Percentiles rank a stretch among this genome's conserved stretches.
phyloP scores from a whole-genome alignment of 2,797 vertebrate genomes.

The Synaphobranchus kaupii region DNA sequence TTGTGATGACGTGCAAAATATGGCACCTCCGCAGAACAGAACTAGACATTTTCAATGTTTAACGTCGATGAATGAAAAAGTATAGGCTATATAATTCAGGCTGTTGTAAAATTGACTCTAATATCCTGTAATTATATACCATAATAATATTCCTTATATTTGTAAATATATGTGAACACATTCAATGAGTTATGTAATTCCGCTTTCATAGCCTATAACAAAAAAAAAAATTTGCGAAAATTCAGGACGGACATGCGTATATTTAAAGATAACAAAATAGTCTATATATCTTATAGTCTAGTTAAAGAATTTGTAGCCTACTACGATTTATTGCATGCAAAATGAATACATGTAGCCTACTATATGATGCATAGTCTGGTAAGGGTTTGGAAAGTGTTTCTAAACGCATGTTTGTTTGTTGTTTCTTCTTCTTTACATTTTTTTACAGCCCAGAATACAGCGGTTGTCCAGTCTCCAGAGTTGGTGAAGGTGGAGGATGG shows the following conservation, averaged over 20 bases:
- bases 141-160: background rate
- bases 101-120: background rate
- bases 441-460: background rate
- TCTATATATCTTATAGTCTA: no score
- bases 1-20: background rate
- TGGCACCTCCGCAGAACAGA: background rate
- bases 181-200: no score
- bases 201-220: no score
- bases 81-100: no score
- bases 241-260: no score
- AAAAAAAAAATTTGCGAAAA: no score
- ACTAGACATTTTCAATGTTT: background rate
- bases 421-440: background rate
- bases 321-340: no score
- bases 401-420: no score
- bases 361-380: background rate
- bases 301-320: no score
- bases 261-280: no score
- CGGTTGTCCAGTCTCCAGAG: background rate
- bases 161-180: no score
- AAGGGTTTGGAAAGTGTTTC: background rate
- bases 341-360: no score
- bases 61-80: background rate
- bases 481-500: constrained; percentile 19
- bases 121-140: background rate